Percentiles rank a stretch among this genome's conserved stretches.
Conservation (phyloP, 1,140 invertebrate species). For the Sipha flava region DNA sequence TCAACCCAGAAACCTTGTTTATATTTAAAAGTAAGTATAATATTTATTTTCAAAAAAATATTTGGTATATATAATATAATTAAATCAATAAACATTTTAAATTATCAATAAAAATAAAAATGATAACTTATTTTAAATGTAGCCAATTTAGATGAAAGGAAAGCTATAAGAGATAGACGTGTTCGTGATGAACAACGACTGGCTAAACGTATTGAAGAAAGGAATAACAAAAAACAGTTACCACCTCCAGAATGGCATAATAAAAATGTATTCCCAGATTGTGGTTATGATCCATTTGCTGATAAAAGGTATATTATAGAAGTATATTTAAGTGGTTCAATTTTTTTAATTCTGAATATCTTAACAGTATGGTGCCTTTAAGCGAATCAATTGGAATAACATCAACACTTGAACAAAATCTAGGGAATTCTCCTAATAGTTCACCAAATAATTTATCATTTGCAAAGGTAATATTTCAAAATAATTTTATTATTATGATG, state of each 20-base stretch:
- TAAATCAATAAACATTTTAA: neutral
- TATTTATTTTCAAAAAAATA: neutral
- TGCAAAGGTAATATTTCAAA: neutral
- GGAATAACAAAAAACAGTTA: constrained; percentile 11
- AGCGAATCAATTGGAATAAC: neutral
- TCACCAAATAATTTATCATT: constrained; percentile 25
- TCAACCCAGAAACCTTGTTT: constrained; percentile 57
- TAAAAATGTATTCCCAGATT: neutral
- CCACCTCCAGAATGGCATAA: constrained; percentile 19
- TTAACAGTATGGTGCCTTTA: constrained; percentile 8
- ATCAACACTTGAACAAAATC: neutral
- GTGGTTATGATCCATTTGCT: constrained; percentile 24
- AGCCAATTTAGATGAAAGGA: constrained; percentile 12
- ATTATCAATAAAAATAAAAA: neutral
- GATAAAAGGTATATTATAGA: neutral
- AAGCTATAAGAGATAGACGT: constrained; percentile 10
- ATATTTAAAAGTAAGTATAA: constrained; percentile 54
- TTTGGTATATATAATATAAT: neutral
- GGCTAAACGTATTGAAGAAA: constrained; percentile 23
- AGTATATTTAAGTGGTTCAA: neutral
- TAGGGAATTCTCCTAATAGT: neutral
- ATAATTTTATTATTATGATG: no score
- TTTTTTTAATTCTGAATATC: neutral
- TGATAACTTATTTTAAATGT: neutral
- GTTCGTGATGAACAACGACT: neutral